Conservation (phyloP, 2,888 invertebrate species). For the Allygus modestus region DNA sequence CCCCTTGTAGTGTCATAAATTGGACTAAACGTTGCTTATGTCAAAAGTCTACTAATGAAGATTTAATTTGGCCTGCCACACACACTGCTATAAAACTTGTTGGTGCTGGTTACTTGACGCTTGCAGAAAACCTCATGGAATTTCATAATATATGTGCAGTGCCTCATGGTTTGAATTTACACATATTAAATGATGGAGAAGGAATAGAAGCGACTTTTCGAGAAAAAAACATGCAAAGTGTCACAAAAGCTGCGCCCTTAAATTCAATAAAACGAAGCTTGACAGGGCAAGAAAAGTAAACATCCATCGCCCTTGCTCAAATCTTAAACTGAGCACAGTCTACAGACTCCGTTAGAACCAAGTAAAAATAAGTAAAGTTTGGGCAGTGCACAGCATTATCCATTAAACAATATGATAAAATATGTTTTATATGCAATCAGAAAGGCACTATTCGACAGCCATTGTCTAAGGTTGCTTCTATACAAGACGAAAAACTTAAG, state of each 20-base stretch:
- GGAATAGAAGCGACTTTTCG: background rate
- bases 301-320: too few species aligned
- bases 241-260: background rate
- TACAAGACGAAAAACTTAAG: background rate
- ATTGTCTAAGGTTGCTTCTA: background rate
- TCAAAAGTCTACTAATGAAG: too few species aligned
- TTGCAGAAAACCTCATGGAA: too few species aligned
- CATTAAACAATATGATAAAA: background rate
- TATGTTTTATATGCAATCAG: background rate
- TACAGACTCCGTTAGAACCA: background rate
- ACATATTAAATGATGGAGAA: background rate
- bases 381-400: background rate
- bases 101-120: too few species aligned
- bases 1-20: too few species aligned
- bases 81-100: too few species aligned
- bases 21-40: too few species aligned
- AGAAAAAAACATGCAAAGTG: background rate
- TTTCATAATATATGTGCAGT: background rate
- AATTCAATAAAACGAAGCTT: conserved; percentile 2
- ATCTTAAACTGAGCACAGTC: background rate
- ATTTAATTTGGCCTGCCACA: too few species aligned
- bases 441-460: background rate
- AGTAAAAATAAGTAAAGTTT: background rate
- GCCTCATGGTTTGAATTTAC: background rate
- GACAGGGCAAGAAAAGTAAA: background rate